Conservation (phyloP, 2,113 vertebrate species). For the Arothron firmamentum region DNA sequence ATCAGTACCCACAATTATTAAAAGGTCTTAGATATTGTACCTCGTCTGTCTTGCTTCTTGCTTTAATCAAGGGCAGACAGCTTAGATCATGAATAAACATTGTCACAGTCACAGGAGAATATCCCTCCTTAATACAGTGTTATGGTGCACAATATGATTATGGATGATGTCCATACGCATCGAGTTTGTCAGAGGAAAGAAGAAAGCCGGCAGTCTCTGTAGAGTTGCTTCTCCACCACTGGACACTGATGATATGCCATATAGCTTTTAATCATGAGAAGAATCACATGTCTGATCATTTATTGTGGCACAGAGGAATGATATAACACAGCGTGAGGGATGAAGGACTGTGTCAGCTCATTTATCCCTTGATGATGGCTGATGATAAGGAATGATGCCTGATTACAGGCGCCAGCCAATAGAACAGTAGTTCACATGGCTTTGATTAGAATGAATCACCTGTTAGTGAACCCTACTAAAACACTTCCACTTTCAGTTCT, state of each 20-base stretch:
- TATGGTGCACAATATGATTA: slow-evolving; percentile 57
- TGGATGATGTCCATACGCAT: slow-evolving; percentile 51
- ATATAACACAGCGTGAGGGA: slow-evolving; percentile 39
- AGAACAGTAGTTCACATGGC: slow-evolving; percentile 27
- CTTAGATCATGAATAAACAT: slow-evolving; percentile 63
- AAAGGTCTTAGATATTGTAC: slow-evolving; percentile 55
- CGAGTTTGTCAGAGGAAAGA: slow-evolving; percentile 42
- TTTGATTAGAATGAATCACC: slow-evolving; percentile 48
- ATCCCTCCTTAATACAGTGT: slow-evolving; percentile 21
- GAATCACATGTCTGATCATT: slow-evolving; percentile 57
- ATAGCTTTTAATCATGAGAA: slow-evolving; percentile 58
- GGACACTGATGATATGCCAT: slow-evolving; percentile 11
- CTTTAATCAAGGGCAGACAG: no score
- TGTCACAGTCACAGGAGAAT: slow-evolving; percentile 50
- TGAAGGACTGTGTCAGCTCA: slow-evolving; percentile 46
- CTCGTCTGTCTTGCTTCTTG: slow-evolving; percentile 49
- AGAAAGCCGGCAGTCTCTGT: slow-evolving; percentile 17
- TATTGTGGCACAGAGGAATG: slow-evolving; percentile 49
- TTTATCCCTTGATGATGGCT: slow-evolving; percentile 39
- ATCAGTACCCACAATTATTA: slow-evolving; percentile 39
- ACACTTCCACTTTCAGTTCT: slow-evolving; percentile 19
- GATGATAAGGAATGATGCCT: slow-evolving; percentile 38
- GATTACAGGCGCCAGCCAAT: slow-evolving; percentile 43
- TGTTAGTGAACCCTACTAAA: slow-evolving; percentile 30
- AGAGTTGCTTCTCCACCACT: slow-evolving; percentile 29